Conservation (phyloP, 2,113 vertebrate species). For the Clarias gariepinus region DNA sequence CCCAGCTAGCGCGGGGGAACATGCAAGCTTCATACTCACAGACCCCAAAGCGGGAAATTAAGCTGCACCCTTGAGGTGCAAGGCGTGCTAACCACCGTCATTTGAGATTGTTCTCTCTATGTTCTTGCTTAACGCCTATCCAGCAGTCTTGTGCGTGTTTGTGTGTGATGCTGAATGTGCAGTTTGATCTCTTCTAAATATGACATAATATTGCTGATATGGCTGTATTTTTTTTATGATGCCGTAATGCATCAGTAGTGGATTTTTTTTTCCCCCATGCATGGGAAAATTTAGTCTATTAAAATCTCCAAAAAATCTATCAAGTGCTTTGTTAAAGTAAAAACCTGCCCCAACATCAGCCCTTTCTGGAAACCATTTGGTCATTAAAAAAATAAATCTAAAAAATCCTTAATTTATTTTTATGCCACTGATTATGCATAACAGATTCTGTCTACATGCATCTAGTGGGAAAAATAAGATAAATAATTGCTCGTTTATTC, state of each 20-base stretch:
- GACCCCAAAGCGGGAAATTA: too few species aligned
- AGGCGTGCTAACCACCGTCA: not conserved
- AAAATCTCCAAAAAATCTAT: too few species aligned
- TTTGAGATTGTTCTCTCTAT: not conserved
- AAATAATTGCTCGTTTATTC: not conserved
- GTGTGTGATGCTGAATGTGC: not conserved
- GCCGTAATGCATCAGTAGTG: not conserved
- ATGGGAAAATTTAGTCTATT: too few species aligned
- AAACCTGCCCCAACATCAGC: too few species aligned
- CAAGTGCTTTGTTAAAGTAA: too few species aligned
- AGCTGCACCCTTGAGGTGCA: too few species aligned
- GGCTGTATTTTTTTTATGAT: not conserved
- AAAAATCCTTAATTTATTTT: too few species aligned
- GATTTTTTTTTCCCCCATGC: not conserved
- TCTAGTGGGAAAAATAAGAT: not conserved
- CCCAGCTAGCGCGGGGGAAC: too few species aligned
- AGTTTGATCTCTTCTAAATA: not conserved
- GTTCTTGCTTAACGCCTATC: not conserved
- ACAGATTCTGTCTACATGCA: not conserved
- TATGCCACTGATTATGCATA: not conserved
- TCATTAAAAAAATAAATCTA: too few species aligned
- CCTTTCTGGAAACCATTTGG: too few species aligned
- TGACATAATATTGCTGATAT: not conserved
- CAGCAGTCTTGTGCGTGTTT: not conserved
- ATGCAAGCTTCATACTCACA: too few species aligned